These are phyloP conservation scores for Cerceris rybyensis DNA, from an alignment of 2,888 invertebrate genomes.

Conservation along the genomic window DNA sequence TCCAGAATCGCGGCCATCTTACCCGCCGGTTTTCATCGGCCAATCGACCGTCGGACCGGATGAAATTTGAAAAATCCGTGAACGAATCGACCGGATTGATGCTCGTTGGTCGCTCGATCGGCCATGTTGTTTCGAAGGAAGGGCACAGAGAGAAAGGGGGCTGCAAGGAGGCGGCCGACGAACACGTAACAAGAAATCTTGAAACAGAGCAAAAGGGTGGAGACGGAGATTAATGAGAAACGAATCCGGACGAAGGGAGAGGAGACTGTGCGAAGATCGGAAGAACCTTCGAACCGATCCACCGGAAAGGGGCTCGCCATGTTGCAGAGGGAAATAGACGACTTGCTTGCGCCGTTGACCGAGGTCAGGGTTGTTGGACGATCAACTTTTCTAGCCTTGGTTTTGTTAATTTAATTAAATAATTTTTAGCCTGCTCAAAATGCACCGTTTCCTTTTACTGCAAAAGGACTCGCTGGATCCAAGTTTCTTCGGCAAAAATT, in stretches of 20 bases:
- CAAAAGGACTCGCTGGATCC: no score
- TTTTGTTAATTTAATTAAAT: neutral
- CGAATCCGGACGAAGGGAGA: slow-evolving; percentile 65
- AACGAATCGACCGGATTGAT: slow-evolving; percentile 56
- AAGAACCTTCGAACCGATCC: slow-evolving; percentile 53
- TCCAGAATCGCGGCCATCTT: slow-evolving; percentile 54
- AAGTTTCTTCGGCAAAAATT: no score
- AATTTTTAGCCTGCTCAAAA: neutral
- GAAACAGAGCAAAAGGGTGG: slow-evolving; percentile 74
- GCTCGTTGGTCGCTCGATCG: slow-evolving; percentile 53
- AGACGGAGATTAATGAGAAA: slow-evolving; percentile 76
- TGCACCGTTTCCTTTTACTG: no score
- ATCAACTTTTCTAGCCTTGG: slow-evolving; percentile 55
- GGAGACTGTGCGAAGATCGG: slow-evolving; percentile 41
- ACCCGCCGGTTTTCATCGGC: slow-evolving; percentile 44
- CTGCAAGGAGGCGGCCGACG: slow-evolving; percentile 58
- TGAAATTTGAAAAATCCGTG: slow-evolving; percentile 63
- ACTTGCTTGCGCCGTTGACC: slow-evolving; percentile 37
- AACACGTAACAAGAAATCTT: slow-evolving; percentile 70
- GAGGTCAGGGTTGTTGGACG: slow-evolving; percentile 69
- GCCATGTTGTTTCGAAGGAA: slow-evolving; percentile 63
- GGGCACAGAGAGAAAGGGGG: slow-evolving; percentile 39
- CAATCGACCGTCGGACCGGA: slow-evolving; percentile 47
- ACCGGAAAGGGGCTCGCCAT: slow-evolving; percentile 57
- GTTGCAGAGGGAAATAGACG: slow-evolving; percentile 57